phyloP scores from a whole-genome alignment of 2,797 vertebrate genomes.

The Sciurus vulgaris region DNA sequence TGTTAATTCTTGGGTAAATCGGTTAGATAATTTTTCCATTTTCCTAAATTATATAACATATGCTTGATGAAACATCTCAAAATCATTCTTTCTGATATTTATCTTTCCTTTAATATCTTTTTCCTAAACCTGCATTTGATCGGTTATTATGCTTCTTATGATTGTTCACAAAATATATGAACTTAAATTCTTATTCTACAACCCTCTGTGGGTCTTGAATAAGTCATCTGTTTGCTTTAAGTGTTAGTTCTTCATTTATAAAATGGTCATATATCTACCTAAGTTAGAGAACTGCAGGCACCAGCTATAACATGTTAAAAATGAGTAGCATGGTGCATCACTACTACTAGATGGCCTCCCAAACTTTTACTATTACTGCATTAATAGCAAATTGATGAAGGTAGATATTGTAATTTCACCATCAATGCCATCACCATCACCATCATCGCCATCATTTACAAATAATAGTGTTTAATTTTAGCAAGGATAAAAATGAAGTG shows the following conservation, averaged over 20 bases:
- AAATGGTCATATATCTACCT: not conserved
- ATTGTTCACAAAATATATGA: not conserved
- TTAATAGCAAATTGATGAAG: conserved; percentile 19
- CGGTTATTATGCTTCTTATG: not conserved
- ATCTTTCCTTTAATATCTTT: conserved; percentile 19
- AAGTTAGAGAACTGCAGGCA: not conserved
- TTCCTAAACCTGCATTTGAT: not conserved
- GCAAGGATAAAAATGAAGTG: not conserved
- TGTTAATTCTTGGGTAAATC: not conserved
- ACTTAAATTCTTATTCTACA: not conserved
- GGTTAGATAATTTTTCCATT: not conserved
- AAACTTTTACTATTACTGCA: not conserved
- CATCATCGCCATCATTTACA: not conserved
- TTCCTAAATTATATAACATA: not conserved
- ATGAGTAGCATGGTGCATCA: not conserved
- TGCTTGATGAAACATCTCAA: not conserved
- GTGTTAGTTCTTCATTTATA: not conserved
- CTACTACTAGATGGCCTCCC: not conserved
- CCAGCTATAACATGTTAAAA: conserved; percentile 15
- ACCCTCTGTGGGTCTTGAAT: not conserved
- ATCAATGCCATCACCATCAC: not conserved
- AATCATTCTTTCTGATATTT: not conserved
- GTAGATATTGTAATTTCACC: not conserved
- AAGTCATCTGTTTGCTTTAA: not conserved
- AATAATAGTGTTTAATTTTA: not conserved